Conservation (phyloP, 2,113 vertebrate genomes). For the Coreoperca whiteheadi region DNA sequence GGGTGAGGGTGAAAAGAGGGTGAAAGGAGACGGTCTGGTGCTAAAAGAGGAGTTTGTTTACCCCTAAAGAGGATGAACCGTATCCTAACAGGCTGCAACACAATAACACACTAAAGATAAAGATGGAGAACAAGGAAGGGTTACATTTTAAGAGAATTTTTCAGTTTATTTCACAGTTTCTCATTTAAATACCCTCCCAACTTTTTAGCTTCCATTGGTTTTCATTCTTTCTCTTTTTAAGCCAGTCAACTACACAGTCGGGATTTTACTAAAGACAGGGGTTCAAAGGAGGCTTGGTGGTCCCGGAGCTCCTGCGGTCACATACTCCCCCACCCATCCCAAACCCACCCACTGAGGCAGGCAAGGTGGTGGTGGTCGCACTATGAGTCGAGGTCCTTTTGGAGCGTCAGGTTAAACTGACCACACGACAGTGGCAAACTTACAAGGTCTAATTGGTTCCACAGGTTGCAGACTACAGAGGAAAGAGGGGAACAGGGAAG, state of each 20-base stretch:
- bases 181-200: background rate
- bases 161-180: background rate
- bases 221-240: constrained; percentile 21
- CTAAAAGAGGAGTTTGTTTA: constrained; percentile 74
- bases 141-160: background rate
- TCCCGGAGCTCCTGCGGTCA: constrained; percentile 62
- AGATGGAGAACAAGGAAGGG: background rate
- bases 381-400: constrained; percentile 66
- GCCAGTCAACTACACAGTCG: constrained; percentile 27
- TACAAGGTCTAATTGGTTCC: constrained; percentile 82
- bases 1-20: constrained; percentile 75
- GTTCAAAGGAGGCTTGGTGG: constrained; percentile 72
- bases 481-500: constrained; percentile 37
- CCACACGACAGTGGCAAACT: constrained; percentile 77
- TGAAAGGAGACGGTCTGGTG: constrained; percentile 68
- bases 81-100: constrained; percentile 49
- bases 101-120: constrained; percentile 22
- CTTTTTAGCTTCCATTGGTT: background rate
- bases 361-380: constrained; percentile 66
- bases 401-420: constrained; percentile 76
- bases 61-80: constrained; percentile 58
- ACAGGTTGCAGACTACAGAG: constrained; percentile 79
- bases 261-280: constrained; percentile 42
- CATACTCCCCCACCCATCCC: constrained; percentile 38
- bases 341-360: constrained; percentile 77